These are phyloP conservation scores for Plectropomus leopardus DNA, from an alignment of 2,113 vertebrate genomes.

Conservation along the genomic window DNA sequence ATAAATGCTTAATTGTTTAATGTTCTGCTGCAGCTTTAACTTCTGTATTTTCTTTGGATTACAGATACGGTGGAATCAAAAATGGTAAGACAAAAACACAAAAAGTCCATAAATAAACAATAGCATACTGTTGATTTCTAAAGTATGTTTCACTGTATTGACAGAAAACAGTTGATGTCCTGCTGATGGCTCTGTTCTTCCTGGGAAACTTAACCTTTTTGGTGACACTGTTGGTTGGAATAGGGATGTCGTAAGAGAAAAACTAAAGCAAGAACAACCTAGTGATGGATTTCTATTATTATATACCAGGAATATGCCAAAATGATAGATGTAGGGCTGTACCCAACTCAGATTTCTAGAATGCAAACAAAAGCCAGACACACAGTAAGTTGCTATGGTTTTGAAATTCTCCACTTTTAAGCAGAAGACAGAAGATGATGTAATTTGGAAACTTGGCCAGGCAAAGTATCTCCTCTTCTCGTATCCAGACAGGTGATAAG, in stretches of 20 bases:
- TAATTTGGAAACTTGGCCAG: too few relatives aligned
- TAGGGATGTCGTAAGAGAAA: slow-evolving; percentile 66
- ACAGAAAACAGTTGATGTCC: slow-evolving; percentile 53
- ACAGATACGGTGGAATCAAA: slow-evolving; percentile 40
- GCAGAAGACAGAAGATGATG: too few relatives aligned
- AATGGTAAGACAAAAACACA: slow-evolving; percentile 36
- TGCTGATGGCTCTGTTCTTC: slow-evolving; percentile 72
- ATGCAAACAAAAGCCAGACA: too few relatives aligned
- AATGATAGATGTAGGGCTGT: background rate
- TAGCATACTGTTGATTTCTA: background rate
- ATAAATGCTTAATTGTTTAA: background rate
- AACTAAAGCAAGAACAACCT: background rate
- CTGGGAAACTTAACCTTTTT: slow-evolving; percentile 84
- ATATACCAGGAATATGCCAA: background rate
- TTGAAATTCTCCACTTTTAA: too few relatives aligned
- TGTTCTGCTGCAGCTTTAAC: background rate
- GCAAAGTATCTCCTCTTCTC: too few relatives aligned
- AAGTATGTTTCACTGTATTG: slow-evolving; percentile 2
- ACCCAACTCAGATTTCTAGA: too few relatives aligned
- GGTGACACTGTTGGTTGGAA: slow-evolving; percentile 83
- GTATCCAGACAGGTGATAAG: too few relatives aligned
- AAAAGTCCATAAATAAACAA: background rate
- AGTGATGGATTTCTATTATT: background rate
- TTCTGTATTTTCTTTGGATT: slow-evolving; percentile 14
- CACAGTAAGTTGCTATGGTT: too few relatives aligned